Evolutionary conservation across 92 coral and sea anemone genomes (phyloP), one percentile per base, ranked within the genome.

Genomic region (Heliopora coerulea): DNA sequence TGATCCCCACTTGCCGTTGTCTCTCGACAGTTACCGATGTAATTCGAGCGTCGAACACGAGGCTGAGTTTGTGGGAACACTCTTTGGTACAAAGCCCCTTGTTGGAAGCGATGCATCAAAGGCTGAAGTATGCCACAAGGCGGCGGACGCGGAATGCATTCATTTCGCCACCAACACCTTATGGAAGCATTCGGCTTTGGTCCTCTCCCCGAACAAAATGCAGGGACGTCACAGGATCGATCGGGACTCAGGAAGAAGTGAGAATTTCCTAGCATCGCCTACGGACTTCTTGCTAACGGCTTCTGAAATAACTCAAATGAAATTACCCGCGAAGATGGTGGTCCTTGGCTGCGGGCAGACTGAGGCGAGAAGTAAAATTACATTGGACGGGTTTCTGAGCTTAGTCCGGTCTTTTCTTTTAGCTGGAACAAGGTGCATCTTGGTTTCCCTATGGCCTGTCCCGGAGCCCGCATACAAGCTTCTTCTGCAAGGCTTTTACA

Each of bases 161-260:
- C 99, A 95, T 59, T 95, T 95, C 80, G 99, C 99, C 15, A 90
- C 99, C 17, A 96, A 95, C 68, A 96, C 91, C 17, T 95, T 97
- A 15, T 95, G 99, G 99, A 95, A 95, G 72, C 89, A 90, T 8
- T 89, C 99, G 4, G 96, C 99, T 24, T 68, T 95, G 74, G 87
- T 95, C 59, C 89, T 95, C 42, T 83, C 96, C 0, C 89, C 99
- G 13, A 85, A 54, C 39, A 81, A 87, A 29, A 68, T 84, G 33
- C 15, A 24, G 81, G 37, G 66, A 88, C 31, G 68, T 89, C 7
- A 74, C 82, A 34, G 87, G 82, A 26, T 74, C 82, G 1, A 70
- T 87, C 83, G 46, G 88, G 89, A 49, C 83, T 86, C 28, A 86
- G 90, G 28, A 89, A 95, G 80, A 39, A 88, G 78, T 65, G 87